Base-by-base conservation (phyloP, 2,888 invertebrate genomes). In the Epinotia nisella region DNA sequence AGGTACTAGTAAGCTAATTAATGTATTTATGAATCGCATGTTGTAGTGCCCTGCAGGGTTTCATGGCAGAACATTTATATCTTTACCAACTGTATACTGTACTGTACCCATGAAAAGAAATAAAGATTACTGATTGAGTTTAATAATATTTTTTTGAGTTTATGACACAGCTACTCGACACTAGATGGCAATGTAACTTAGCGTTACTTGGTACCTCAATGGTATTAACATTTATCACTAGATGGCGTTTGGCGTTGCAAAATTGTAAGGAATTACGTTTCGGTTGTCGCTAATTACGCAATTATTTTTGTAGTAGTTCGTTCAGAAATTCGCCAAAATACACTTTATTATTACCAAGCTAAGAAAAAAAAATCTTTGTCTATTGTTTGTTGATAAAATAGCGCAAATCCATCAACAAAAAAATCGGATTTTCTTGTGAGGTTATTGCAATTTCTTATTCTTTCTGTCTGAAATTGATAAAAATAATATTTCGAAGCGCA, bases 81-180 rank as follows among this genome's bases (percentile, higher is more conserved):
- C n/a, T n/a, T n/a, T n/a, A n/a, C n/a, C n/a, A n/a, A n/a, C n/a
- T n/a, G n/a, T n/a, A n/a, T n/a, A n/a, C n/a, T n/a, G n/a, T n/a
- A n/a, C n/a, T n/a, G n/a, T n/a, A n/a, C n/a, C n/a, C n/a, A n/a
- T n/a, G n/a, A n/a, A n/a, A n/a, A n/a, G n/a, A n/a, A n/a, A n/a
- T n/a, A n/a, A n/a, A n/a, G n/a, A 5, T 29, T 3, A 29, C 5
- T 5, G 7, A 29, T 7, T 7, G 29, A 29, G 29, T 7, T 29
- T 29, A 29, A 29, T 7, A 0, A 29, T 5, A 5, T 1, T 1
- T 29, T 7, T 7, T 29, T 29, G 7, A 29, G 29, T 29, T 61
- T 24, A 10, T 35, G 15, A 0, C 51, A 58, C 58, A 10, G 17
- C 65, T 65, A 66, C 17, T 66, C 19, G 24, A 55, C 71, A 45